A percentile compares a stretch with the other conserved stretches of the same genome.
Evolutionary conservation across 2,888 invertebrate species (phyloP).

Genomic region (Salpingus planirostris): DNA sequence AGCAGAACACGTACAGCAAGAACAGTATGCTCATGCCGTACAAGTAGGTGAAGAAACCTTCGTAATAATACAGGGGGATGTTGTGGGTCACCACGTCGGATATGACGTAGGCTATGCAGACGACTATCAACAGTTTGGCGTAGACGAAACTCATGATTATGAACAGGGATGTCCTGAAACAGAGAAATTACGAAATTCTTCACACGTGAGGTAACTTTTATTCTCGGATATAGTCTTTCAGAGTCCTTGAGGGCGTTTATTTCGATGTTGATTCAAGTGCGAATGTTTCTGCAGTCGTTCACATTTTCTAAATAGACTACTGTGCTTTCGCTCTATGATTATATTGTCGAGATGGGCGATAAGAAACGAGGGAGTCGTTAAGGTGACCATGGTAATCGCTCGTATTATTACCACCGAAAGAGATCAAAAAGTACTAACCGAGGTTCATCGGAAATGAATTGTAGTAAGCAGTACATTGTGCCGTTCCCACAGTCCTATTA

Average conservation of each 20-base stretch:
- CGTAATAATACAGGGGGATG: conserved; percentile 85
- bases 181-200: conserved; percentile 8
- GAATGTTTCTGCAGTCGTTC: too few species aligned
- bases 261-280: conserved; percentile 1
- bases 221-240: not conserved
- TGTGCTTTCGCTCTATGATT: too few species aligned
- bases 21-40: conserved; percentile 90
- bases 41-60: conserved; percentile 91
- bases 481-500: conserved; percentile 6
- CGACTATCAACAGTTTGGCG: conserved; percentile 86
- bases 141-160: conserved; percentile 95
- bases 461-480: conserved; percentile 6
- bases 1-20: conserved; percentile 89
- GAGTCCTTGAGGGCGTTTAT: too few species aligned
- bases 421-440: conserved; percentile 11
- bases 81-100: conserved; percentile 91
- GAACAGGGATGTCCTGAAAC: conserved; percentile 83
- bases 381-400: too few species aligned
- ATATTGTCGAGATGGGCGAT: too few species aligned
- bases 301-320: too few species aligned
- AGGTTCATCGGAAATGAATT: conserved; percentile 5
- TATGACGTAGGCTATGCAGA: conserved; percentile 89
- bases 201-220: not conserved
- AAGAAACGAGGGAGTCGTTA: too few species aligned
- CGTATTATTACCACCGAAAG: too few species aligned